Evolutionary conservation across 2,888 invertebrate genomes (phyloP), one percentile per base, ranked within the genome.

Genomic region (Ditylenchus weischeri): DNA sequence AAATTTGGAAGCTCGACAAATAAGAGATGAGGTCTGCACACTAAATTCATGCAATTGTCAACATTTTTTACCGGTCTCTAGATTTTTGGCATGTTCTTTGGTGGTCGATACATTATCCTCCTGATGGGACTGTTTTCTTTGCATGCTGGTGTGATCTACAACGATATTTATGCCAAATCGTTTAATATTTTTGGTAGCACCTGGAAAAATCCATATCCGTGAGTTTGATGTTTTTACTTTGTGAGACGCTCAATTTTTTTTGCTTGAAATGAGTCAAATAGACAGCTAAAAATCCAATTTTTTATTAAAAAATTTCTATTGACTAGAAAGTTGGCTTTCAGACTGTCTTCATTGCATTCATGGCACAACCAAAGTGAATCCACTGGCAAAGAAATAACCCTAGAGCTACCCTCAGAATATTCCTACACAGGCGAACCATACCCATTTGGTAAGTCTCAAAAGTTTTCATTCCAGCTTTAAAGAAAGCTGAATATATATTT

Each of bases 1-100:
- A 81, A 90, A 90, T 36, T 86, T 96, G 43, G 71, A 69, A 43
- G 72, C 76, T n/a, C 65, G 73, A 6, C 73, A 73, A 50, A 79
- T 79, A 47, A 66, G 62, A 11, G 79, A 77, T 62, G 78, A 77
- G 64, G 75, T 75, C 21, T 10, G 51, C 35, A 8, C 23, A 21
- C 35, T 18, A 36, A 61, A 8, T 61, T 43, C 38, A 11, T 61
- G n/a, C 15, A 61, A 10, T 35, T 36, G 11, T 61, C 43, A 4
- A n/a, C n/a, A n/a, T n/a, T n/a, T n/a, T n/a, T n/a, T n/a, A n/a
- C n/a, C n/a, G 61, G 4, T 38, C 5, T 67, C 36, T 69, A 69
- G 69, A 69, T 69, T 54, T 69, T 69, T 23, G 70, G 38, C 11
- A 91, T 95, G 62, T 62, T 62, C 48, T 83, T 83, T 73, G 83